phyloP scores from a whole-genome alignment of 92 coral and sea anemone genomes.

The Muricea muricata region DNA sequence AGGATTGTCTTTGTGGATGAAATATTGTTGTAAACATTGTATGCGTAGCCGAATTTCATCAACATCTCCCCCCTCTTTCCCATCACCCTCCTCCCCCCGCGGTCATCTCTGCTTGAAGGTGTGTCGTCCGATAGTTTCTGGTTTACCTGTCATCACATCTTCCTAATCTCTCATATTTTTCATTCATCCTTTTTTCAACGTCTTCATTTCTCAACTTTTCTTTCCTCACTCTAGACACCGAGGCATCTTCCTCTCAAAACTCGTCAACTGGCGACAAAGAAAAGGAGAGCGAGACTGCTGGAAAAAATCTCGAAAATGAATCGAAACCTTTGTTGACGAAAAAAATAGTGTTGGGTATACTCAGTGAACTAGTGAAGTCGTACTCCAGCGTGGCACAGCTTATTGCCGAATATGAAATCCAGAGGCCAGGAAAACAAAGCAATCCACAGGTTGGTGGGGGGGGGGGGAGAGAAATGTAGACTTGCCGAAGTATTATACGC shows the following conservation, averaged over 20 bases:
- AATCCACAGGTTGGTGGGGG: conserved; percentile 15
- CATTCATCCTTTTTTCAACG: neutral
- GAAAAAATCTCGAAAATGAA: conserved; percentile 56
- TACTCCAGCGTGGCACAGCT: conserved; percentile 95
- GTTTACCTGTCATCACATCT: neutral
- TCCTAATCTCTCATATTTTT: neutral
- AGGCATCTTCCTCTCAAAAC: conserved; percentile 65
- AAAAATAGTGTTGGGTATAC: conserved; percentile 81
- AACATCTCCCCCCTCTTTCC: too few relatives aligned
- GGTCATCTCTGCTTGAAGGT: too few relatives aligned
- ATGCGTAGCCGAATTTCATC: too few relatives aligned
- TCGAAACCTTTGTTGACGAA: conserved; percentile 82
- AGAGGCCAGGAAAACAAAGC: neutral
- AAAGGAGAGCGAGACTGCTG: conserved; percentile 19
- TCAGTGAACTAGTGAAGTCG: conserved; percentile 93
- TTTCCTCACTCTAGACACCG: conserved; percentile 45
- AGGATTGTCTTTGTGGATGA: too few relatives aligned
- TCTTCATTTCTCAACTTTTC: neutral
- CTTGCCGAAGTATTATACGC: too few relatives aligned
- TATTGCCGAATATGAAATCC: conserved; percentile 79
- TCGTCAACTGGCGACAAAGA: conserved; percentile 49
- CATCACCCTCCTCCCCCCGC: too few relatives aligned
- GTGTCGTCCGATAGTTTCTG: too few relatives aligned
- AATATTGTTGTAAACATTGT: too few relatives aligned
- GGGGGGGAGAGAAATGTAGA: neutral